A percentile compares a stretch with the other conserved stretches of the same genome.
phyloP scores from a whole-genome alignment of 2,797 vertebrate species.

The Eremophila alpestris region DNA sequence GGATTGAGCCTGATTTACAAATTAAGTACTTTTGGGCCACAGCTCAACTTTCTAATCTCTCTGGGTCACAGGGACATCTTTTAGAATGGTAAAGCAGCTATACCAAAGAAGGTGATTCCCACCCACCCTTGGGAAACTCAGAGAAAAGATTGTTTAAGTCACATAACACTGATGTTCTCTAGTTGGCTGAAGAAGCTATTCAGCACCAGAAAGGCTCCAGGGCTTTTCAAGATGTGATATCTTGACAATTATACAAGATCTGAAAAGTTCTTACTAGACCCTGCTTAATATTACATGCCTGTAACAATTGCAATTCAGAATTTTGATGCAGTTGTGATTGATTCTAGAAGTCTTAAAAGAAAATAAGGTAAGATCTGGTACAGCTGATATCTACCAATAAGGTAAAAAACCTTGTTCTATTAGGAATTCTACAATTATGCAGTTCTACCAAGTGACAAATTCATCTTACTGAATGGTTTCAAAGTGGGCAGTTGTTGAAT shows the following conservation, averaged over 20 bases:
- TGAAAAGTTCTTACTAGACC: background rate
- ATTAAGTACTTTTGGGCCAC: background rate
- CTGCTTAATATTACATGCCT: background rate
- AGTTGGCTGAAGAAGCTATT: background rate
- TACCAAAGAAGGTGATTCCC: background rate
- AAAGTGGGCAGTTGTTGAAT: background rate
- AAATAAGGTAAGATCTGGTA: background rate
- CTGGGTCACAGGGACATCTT: background rate
- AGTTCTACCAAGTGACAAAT: background rate
- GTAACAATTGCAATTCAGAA: background rate
- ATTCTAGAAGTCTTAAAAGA: background rate
- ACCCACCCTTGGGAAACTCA: background rate
- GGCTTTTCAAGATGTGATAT: background rate
- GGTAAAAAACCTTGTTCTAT: background rate
- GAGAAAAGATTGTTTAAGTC: background rate
- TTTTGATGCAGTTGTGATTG: background rate
- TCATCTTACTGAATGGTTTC: background rate
- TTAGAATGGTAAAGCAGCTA: background rate
- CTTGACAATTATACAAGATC: background rate
- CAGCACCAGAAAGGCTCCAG: background rate
- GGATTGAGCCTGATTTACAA: background rate
- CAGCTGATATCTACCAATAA: background rate
- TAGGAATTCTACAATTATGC: background rate
- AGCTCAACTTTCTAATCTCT: background rate
- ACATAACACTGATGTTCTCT: background rate